A percentile compares a stretch with the other conserved stretches of the same genome.
phyloP scores from a whole-genome alignment of 1,140 invertebrate genomes.

The Lerema accius region DNA sequence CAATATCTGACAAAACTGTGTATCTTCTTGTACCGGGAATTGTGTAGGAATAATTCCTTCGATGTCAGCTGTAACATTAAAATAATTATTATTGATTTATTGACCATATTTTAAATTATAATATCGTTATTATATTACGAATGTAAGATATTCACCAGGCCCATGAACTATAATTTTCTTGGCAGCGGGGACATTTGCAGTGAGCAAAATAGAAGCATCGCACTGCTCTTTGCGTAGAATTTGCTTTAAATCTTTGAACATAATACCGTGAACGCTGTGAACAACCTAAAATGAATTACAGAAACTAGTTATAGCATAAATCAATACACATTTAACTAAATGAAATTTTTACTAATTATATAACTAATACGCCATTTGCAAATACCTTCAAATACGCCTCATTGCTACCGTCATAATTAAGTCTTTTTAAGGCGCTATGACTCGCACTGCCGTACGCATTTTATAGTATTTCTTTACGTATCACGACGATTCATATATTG shows the following conservation, averaged over 20 bases:
- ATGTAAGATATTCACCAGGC: constrained; percentile 78
- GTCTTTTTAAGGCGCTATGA: too few species aligned
- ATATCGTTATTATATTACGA: too few species aligned
- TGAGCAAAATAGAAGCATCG: constrained; percentile 97
- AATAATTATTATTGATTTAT: constrained; percentile 23
- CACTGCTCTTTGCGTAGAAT: constrained; percentile 99
- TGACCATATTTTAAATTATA: not conserved
- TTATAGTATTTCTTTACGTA: too few species aligned
- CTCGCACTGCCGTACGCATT: too few species aligned
- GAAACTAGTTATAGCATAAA: too few species aligned
- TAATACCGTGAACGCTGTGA: constrained; percentile 98
- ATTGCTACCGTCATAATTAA: too few species aligned
- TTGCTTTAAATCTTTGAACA: constrained; percentile 99
- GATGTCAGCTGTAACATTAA: constrained; percentile 86
- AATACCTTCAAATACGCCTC: too few species aligned
- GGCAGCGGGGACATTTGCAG: constrained; percentile 98
- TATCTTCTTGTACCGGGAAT: constrained; percentile 99
- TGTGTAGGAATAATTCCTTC: constrained; percentile 98
- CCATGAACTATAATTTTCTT: constrained; percentile 99
- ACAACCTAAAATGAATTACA: constrained; percentile 94
- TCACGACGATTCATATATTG: too few species aligned
- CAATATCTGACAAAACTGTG: constrained; percentile 97
- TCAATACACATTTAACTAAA: too few species aligned
- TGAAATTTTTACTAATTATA: too few species aligned
- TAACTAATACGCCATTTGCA: too few species aligned